phyloP scores from a whole-genome alignment of 1,140 invertebrate genomes.

The Teleogryllus occipitalis region DNA sequence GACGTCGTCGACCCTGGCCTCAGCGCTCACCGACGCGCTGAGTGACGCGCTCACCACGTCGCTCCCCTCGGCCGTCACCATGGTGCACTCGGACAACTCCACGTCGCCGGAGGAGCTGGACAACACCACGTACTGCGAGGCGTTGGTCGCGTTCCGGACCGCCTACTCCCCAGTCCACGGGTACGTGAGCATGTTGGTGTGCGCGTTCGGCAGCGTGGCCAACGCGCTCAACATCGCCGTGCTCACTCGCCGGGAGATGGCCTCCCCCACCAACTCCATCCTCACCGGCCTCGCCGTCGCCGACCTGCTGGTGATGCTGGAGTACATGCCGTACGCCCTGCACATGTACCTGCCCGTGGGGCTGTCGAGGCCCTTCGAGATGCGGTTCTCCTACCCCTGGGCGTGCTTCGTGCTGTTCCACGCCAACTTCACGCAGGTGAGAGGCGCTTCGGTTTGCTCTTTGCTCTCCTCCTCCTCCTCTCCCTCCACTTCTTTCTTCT shows the following conservation, averaged over 20 bases:
- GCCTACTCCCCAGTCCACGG: constrained; percentile 47
- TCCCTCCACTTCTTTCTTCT: no score
- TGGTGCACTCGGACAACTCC: neutral
- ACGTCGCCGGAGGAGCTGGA: neutral
- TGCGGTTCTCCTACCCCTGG: constrained; percentile 61
- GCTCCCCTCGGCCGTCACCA: no score
- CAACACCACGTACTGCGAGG: neutral
- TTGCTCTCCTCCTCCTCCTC: no score
- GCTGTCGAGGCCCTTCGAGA: constrained; percentile 36
- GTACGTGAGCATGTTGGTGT: constrained; percentile 68
- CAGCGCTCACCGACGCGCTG: neutral
- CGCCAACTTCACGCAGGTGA: constrained; percentile 53
- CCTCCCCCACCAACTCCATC: constrained; percentile 83
- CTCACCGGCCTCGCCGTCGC: constrained; percentile 83
- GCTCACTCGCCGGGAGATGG: constrained; percentile 80
- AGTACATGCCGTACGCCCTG: constrained; percentile 83
- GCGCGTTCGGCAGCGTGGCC: constrained; percentile 82
- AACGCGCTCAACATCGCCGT: constrained; percentile 94
- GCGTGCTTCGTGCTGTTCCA: constrained; percentile 74
- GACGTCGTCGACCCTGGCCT: neutral
- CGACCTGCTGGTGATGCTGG: constrained; percentile 85
- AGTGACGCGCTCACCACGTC: no score
- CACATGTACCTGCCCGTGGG: constrained; percentile 60
- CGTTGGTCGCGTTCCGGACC: neutral
- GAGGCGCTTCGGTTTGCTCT: no score